Percentiles rank a stretch among this genome's conserved stretches.
Evolutionary conservation across 1,140 invertebrate genomes (phyloP).

Genomic region (Sarcophaga peregrina): DNA sequence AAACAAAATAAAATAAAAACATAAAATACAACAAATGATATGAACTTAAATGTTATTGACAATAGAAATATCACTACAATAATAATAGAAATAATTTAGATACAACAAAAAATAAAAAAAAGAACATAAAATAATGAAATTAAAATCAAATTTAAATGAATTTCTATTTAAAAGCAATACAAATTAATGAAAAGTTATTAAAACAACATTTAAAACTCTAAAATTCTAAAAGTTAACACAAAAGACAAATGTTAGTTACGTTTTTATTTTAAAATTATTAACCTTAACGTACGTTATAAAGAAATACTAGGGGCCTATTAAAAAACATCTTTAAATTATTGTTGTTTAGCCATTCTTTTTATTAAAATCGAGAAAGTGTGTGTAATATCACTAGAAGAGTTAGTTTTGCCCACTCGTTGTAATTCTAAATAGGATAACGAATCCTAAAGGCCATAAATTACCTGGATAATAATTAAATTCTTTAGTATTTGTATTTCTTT

Average conservation of each 20-base stretch:
- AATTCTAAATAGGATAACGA: too few relatives aligned
- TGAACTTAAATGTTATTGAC: slow-evolving; percentile 36
- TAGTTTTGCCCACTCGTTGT: too few relatives aligned
- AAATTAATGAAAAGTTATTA: neutral
- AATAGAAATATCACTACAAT: slow-evolving; percentile 37
- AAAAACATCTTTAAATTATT: too few relatives aligned
- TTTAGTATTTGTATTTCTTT: too few relatives aligned
- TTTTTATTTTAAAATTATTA: neutral
- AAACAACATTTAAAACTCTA: too few relatives aligned
- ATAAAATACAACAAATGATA: slow-evolving; percentile 20
- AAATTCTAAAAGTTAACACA: neutral
- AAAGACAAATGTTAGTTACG: slow-evolving; percentile 10
- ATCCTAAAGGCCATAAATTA: too few relatives aligned
- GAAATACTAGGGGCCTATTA: too few relatives aligned
- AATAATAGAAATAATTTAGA: neutral
- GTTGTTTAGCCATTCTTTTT: too few relatives aligned
- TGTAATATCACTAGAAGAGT: too few relatives aligned
- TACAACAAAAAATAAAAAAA: neutral
- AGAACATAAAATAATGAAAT: neutral
- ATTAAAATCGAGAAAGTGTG: too few relatives aligned
- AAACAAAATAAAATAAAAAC: slow-evolving; percentile 6
- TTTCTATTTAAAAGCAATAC: neutral
- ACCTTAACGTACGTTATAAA: too few relatives aligned
- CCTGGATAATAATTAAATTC: too few relatives aligned
- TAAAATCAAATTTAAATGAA: neutral